A percentile compares a stretch with the other conserved stretches of the same genome.
These are phyloP conservation scores for Pammene aurita DNA, from an alignment of 2,888 invertebrate genomes.

Conservation along the genomic window DNA sequence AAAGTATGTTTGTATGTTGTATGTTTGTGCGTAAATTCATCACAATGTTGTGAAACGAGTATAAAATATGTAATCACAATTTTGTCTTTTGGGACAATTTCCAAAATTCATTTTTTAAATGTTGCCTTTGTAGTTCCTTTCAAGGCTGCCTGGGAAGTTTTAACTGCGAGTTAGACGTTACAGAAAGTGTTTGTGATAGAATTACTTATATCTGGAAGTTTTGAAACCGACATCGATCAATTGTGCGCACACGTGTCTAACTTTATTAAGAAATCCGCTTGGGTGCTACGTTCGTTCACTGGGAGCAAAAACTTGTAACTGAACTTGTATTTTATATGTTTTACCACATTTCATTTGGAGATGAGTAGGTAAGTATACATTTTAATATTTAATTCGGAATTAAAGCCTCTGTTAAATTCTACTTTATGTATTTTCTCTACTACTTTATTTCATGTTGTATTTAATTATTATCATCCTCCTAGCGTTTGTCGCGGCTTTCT, in stretches of 20 bases:
- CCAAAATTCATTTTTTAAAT: background rate
- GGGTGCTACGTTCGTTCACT: background rate
- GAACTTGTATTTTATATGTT: constrained; percentile 19
- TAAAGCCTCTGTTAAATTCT: too few relatives aligned
- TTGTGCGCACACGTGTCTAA: constrained; percentile 32
- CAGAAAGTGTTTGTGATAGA: constrained; percentile 23
- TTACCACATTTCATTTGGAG: background rate
- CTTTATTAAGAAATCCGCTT: constrained; percentile 34
- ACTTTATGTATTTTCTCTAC: too few relatives aligned
- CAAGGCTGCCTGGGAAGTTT: constrained; percentile 11
- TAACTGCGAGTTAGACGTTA: background rate
- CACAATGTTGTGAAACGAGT: too few relatives aligned
- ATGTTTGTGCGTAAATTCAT: too few relatives aligned
- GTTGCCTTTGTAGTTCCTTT: background rate
- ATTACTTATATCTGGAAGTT: constrained; percentile 21
- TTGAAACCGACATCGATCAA: constrained; percentile 38
- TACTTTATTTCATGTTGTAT: too few relatives aligned
- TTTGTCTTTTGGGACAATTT: too few relatives aligned
- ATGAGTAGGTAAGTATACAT: too few relatives aligned
- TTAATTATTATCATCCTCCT: too few relatives aligned
- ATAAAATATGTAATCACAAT: too few relatives aligned
- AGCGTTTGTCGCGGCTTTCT: too few relatives aligned
- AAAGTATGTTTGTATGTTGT: too few relatives aligned
- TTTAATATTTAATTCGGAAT: too few relatives aligned
- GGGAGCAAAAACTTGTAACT: constrained; percentile 23